phyloP scores from a whole-genome alignment of 2,888 invertebrate genomes.

The Steinernema carpocapsae region DNA sequence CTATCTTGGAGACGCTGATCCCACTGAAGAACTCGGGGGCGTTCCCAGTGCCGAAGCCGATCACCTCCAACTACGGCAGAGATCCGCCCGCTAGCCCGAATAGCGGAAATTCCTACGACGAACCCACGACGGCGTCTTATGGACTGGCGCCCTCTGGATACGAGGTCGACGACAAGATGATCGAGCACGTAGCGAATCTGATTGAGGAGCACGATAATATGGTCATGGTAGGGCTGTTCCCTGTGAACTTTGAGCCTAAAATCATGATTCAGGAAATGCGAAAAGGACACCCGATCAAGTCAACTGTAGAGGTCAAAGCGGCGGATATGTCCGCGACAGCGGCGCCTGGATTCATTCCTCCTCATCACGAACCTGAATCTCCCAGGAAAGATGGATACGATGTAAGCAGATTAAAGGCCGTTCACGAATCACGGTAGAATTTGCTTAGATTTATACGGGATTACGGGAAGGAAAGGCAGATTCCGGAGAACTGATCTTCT shows the following conservation, averaged over 20 bases:
- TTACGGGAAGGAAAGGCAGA: neutral
- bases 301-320: neutral
- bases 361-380: slow-evolving; percentile 3
- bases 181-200: slow-evolving; percentile 25
- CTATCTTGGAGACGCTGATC: neutral
- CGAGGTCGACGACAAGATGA: slow-evolving; percentile 30
- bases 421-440: neutral
- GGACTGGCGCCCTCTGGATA: slow-evolving; percentile 3
- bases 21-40: slow-evolving; percentile 23
- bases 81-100: neutral
- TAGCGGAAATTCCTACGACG: neutral
- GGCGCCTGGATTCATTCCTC: slow-evolving; percentile 5
- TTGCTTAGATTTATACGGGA: slow-evolving; percentile 25
- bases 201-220: slow-evolving; percentile 25
- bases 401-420: neutral
- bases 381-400: slow-evolving; percentile 7
- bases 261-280: slow-evolving; percentile 17
- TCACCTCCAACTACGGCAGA: neutral
- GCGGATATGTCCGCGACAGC: neutral
- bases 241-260: too few relatives aligned
- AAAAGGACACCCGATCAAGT: neutral
- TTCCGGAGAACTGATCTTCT: neutral
- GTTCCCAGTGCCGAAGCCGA: slow-evolving; percentile 7
- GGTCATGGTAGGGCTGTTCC: neutral
- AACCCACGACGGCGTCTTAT: slow-evolving; percentile 1